Evolutionary conservation across 1,140 invertebrate species (phyloP).

Genomic region (Oryctes rhinoceros): DNA sequence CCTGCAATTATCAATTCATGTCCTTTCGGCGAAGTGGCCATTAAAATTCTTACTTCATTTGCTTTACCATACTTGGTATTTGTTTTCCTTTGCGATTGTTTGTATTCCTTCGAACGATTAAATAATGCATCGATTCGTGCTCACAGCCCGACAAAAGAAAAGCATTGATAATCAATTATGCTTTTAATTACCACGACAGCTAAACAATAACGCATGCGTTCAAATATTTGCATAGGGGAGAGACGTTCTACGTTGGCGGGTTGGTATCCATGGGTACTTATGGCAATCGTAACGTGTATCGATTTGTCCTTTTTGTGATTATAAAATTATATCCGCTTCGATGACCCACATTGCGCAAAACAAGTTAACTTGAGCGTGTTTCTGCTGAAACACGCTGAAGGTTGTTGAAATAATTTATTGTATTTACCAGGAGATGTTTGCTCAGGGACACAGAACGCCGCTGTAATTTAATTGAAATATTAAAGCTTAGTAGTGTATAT

Average conservation of each 20-base stretch:
- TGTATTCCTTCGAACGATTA: slow-evolving; percentile 8
- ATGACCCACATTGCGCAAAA: slow-evolving; percentile 17
- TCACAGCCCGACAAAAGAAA: neutral
- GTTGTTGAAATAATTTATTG: slow-evolving; percentile 19
- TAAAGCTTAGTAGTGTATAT: neutral
- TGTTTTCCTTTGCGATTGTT: neutral
- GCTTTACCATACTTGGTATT: neutral
- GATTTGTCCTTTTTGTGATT: slow-evolving; percentile 5
- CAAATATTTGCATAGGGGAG: slow-evolving; percentile 4
- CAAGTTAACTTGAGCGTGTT: neutral
- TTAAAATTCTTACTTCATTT: slow-evolving; percentile 16
- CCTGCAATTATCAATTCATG: neutral
- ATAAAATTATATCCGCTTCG: slow-evolving; percentile 9
- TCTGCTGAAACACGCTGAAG: neutral
- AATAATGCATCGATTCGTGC: neutral
- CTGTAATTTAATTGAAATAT: slow-evolving; percentile 13
- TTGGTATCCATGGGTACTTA: neutral
- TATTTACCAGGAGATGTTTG: neutral
- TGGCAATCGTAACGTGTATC: neutral
- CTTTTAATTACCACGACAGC: neutral
- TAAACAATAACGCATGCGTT: slow-evolving; percentile 21
- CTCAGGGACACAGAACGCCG: neutral
- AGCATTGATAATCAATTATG: slow-evolving; percentile 11
- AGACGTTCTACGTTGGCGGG: neutral
- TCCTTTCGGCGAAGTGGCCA: neutral